These are phyloP conservation scores for Gastrophysa polygoni DNA, from an alignment of 2,888 invertebrate species.

Conservation along the genomic window DNA sequence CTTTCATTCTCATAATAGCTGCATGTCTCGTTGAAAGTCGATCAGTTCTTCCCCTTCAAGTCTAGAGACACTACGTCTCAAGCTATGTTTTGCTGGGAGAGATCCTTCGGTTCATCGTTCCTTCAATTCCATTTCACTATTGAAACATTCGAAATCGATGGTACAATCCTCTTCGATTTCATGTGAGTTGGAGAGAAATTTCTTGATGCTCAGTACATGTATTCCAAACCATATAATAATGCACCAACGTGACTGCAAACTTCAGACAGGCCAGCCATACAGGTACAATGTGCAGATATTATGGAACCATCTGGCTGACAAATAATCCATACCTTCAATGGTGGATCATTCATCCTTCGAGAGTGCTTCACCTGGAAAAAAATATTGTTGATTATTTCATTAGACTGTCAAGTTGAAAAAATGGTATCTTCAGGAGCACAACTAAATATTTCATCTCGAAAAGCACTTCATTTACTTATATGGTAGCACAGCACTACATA, in stretches of 20 bases:
- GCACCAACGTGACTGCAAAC: conserved; percentile 28
- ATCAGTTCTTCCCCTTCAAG: conserved; percentile 4
- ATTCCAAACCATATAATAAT: conserved; percentile 14
- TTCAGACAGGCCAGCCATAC: conserved; percentile 30
- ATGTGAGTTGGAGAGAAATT: not conserved
- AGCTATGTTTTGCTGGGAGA: not conserved
- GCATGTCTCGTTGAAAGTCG: not conserved
- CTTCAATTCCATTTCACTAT: not conserved
- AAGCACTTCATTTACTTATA: no score
- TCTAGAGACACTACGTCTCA: not conserved
- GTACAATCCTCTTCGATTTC: conserved; percentile 7
- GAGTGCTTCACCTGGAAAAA: no score
- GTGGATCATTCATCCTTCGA: no score
- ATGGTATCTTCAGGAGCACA: no score
- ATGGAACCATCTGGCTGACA: conserved; percentile 17
- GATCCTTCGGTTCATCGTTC: not conserved
- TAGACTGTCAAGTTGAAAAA: no score
- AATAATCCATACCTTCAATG: not conserved
- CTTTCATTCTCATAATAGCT: conserved; percentile 3
- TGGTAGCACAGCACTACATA: no score
- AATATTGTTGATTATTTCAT: no score
- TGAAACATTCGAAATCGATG: conserved; percentile 8
- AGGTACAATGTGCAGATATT: conserved; percentile 23
- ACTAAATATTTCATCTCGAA: no score
- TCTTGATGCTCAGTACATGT: conserved; percentile 1